These are phyloP conservation scores for Carlito syrichta DNA, from an alignment of 2,113 vertebrate genomes.

Conservation along the genomic window DNA sequence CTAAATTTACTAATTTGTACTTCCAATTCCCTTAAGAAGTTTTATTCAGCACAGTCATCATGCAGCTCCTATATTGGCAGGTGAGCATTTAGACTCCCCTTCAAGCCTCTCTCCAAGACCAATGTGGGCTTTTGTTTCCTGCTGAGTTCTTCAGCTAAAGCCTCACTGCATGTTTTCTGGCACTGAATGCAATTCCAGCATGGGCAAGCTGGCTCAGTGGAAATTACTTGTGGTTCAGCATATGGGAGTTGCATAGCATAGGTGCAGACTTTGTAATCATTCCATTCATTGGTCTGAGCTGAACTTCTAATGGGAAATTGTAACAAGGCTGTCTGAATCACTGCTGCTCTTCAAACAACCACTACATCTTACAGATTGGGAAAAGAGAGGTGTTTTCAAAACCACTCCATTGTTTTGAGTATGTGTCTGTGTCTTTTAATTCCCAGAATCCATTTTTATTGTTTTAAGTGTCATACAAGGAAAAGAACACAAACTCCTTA, in stretches of 20 bases:
- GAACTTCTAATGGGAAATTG: conserved; percentile 69
- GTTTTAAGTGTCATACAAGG: background rate
- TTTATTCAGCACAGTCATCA: background rate
- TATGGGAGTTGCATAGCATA: conserved; percentile 49
- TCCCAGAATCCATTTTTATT: background rate
- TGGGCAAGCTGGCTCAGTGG: conserved; percentile 64
- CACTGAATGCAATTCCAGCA: conserved; percentile 72
- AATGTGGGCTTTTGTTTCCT: conserved; percentile 53
- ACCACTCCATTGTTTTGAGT: background rate
- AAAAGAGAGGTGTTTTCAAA: background rate
- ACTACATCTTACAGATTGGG: background rate
- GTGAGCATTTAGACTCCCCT: rapidly evolving
- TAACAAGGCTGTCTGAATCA: conserved; percentile 33
- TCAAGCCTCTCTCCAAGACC: conserved; percentile 49
- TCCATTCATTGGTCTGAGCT: conserved; percentile 73
- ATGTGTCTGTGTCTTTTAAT: background rate
- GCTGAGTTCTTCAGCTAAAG: conserved; percentile 53
- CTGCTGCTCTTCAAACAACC: background rate
- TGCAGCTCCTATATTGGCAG: no score
- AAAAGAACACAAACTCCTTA: background rate
- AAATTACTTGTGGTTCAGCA: conserved; percentile 73
- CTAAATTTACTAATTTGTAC: background rate
- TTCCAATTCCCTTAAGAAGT: background rate
- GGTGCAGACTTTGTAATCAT: conserved; percentile 59
- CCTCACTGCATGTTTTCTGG: conserved; percentile 50